These are phyloP conservation scores for Erethizon dorsatum DNA, from an alignment of 2,797 vertebrate genomes.

Conservation along the genomic window DNA sequence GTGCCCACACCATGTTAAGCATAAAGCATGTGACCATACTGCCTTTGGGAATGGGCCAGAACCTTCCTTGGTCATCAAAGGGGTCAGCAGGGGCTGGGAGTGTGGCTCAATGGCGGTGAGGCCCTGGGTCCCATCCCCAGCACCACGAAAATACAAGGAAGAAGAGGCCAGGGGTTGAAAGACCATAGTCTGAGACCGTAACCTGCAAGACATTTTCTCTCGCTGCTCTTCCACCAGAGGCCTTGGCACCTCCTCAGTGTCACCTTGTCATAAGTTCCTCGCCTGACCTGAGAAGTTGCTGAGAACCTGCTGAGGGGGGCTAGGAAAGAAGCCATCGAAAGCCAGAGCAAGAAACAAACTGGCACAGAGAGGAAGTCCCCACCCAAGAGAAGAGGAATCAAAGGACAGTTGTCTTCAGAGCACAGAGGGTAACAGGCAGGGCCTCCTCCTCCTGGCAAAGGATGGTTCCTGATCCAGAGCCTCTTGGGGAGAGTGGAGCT, in stretches of 20 bases:
- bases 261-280: background rate
- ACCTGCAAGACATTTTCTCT: background rate
- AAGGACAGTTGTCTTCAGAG: background rate
- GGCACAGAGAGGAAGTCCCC: background rate
- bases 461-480: background rate
- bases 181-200: background rate
- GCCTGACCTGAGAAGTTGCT: background rate
- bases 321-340: background rate
- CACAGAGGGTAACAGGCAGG: background rate
- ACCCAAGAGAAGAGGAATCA: background rate
- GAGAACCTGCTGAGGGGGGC: background rate
- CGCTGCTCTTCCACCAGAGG: background rate
- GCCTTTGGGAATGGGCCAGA: background rate
- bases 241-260: background rate
- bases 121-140: background rate
- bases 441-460: background rate
- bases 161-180: background rate
- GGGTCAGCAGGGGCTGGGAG: too few species aligned
- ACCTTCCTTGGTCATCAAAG: background rate
- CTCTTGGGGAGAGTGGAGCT: background rate
- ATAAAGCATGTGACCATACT: background rate
- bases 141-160: background rate
- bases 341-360: background rate
- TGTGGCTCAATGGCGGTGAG: background rate
- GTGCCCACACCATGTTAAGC: background rate